Evolutionary conservation across 64 coral and sea anemone species (phyloP).

Genomic region (Stylophora pistillata): DNA sequence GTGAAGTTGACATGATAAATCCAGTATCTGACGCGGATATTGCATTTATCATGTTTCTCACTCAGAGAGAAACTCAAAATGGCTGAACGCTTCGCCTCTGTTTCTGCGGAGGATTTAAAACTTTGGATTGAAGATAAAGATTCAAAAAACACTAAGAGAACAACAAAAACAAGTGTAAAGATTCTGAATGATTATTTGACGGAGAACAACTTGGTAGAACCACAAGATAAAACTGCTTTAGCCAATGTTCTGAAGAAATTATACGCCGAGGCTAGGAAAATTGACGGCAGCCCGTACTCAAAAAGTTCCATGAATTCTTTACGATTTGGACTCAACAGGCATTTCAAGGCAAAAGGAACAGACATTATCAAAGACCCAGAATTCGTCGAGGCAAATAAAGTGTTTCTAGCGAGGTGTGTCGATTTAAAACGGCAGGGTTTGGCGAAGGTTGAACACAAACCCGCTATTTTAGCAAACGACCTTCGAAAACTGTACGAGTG

Average conservation of each 20-base stretch:
- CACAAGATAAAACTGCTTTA: neutral
- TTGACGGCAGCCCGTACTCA: conserved; percentile 8
- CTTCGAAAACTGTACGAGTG: conserved; percentile 51
- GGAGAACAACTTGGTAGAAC: neutral
- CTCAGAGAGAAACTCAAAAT: too few relatives aligned
- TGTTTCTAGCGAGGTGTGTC: conserved; percentile 34
- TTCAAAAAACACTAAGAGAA: neutral
- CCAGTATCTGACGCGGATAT: too few relatives aligned
- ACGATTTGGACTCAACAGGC: conserved; percentile 11
- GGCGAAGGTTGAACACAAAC: conserved; percentile 42
- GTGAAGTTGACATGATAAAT: too few relatives aligned
- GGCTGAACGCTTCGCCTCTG: too few relatives aligned
- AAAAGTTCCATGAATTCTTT: conserved; percentile 24
- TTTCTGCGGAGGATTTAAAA: too few relatives aligned
- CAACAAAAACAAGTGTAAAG: neutral
- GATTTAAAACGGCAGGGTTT: conserved; percentile 52
- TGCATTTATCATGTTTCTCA: too few relatives aligned
- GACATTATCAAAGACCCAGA: conserved; percentile 54
- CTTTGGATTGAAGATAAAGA: neutral
- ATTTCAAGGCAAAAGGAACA: neutral
- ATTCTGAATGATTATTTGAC: neutral
- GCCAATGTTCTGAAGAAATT: neutral
- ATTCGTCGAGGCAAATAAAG: conserved; percentile 20
- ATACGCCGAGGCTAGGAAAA: conserved; percentile 17
- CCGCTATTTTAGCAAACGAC: conserved; percentile 42